Conservation (phyloP, 2,888 invertebrate species). For the Cheilosia vulpina region DNA sequence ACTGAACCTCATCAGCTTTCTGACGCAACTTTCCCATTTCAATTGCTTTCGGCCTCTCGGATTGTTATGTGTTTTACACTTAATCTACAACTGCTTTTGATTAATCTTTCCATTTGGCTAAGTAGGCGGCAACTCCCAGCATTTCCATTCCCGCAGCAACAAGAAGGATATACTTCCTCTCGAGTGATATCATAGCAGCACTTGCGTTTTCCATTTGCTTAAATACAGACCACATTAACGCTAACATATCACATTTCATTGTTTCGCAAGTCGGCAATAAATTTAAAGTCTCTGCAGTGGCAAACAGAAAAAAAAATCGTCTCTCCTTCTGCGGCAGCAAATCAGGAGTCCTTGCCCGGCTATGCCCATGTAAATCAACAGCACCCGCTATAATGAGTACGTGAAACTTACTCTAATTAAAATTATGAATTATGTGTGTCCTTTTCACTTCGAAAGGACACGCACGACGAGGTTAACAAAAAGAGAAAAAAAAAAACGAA, state of each 20-base stretch:
- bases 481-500: constrained; percentile 26
- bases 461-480: constrained; percentile 61
- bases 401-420: constrained; percentile 75
- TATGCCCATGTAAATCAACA: constrained; percentile 59
- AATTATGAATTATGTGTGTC: constrained; percentile 75
- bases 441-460: constrained; percentile 72
- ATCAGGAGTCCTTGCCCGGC: constrained; percentile 21
- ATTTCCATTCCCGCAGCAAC: constrained; percentile 21
- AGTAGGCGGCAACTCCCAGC: constrained; percentile 68
- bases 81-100: constrained; percentile 71
- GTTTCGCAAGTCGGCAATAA: constrained; percentile 72
- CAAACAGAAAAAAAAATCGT: neutral
- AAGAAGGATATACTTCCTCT: constrained; percentile 15
- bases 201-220: constrained; percentile 60
- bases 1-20: neutral
- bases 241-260: constrained; percentile 74
- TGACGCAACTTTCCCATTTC: constrained; percentile 30
- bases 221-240: constrained; percentile 47
- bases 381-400: constrained; percentile 68
- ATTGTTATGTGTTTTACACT: constrained; percentile 59
- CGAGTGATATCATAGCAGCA: constrained; percentile 68
- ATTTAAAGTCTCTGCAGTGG: constrained; percentile 72
- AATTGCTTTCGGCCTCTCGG: constrained; percentile 35
- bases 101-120: constrained; percentile 65
- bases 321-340: constrained; percentile 1